These are phyloP conservation scores for Euplexia lucipara DNA, from an alignment of 2,888 invertebrate genomes.

Conservation along the genomic window DNA sequence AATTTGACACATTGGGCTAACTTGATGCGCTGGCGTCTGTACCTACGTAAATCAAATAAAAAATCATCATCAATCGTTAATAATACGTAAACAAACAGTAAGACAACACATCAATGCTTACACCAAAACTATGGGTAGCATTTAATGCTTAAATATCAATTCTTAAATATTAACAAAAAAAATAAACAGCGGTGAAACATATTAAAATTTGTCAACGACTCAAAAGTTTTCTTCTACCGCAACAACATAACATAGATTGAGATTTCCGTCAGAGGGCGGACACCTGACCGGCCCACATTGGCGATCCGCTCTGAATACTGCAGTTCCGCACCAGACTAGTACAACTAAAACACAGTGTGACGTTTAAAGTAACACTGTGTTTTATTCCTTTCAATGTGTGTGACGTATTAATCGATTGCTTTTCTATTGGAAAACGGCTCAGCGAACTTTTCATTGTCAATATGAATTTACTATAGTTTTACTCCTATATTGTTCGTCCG, in stretches of 20 bases:
- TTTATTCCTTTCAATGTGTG: constrained; percentile 14
- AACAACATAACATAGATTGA: constrained; percentile 15
- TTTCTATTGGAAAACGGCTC: constrained; percentile 12
- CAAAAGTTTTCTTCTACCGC: constrained; percentile 14
- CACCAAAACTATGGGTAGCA: too few relatives aligned
- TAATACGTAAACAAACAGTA: too few relatives aligned
- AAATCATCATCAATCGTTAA: too few relatives aligned
- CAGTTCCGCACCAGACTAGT: constrained; percentile 56
- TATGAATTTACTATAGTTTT: too few relatives aligned
- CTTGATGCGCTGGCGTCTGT: too few relatives aligned
- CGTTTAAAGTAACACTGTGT: constrained; percentile 45
- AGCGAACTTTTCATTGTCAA: constrained; percentile 5
- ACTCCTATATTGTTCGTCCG: not conserved
- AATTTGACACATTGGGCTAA: too few relatives aligned
- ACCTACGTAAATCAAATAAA: too few relatives aligned
- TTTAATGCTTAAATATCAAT: too few relatives aligned
- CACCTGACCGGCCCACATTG: constrained; percentile 63
- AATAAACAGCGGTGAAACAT: too few relatives aligned
- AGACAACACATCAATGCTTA: too few relatives aligned
- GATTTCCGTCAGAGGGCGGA: constrained; percentile 51
- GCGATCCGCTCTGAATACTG: constrained; percentile 77
- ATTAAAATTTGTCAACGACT: not conserved
- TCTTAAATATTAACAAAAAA: too few relatives aligned
- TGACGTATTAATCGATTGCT: constrained; percentile 9
- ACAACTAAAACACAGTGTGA: constrained; percentile 23